These are phyloP conservation scores for Tetraodon nigroviridis DNA, from an alignment of 2,113 vertebrate genomes.

Conservation along the genomic window DNA sequence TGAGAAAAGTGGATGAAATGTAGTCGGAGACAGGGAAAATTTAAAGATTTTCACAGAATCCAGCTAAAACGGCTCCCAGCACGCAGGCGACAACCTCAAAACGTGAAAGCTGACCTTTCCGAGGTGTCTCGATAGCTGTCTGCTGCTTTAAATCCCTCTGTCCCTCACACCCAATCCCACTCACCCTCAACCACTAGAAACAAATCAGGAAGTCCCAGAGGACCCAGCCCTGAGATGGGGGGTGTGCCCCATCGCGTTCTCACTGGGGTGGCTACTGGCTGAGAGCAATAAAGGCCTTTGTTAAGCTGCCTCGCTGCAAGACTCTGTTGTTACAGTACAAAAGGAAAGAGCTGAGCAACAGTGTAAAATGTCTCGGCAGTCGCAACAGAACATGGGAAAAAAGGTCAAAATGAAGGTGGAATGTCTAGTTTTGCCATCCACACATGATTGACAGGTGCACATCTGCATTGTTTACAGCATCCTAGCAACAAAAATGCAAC, in stretches of 20 bases:
- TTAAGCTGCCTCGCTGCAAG: constrained; percentile 54
- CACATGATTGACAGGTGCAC: constrained; percentile 39
- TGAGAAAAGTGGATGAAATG: background rate
- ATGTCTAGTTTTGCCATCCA: background rate
- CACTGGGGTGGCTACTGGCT: constrained; percentile 57
- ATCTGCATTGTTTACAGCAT: constrained; percentile 43
- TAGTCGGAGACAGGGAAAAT: background rate
- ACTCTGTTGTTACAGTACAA: constrained; percentile 26
- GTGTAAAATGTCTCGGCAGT: constrained; percentile 16
- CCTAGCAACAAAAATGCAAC: constrained; percentile 42
- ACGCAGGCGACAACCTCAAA: no score
- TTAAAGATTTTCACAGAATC: background rate
- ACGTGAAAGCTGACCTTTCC: no score
- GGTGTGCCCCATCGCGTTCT: constrained; percentile 59
- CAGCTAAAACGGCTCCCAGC: no score
- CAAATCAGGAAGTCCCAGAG: constrained; percentile 66
- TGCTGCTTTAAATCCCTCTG: constrained; percentile 62
- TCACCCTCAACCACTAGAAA: constrained; percentile 49
- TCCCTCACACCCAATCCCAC: constrained; percentile 45
- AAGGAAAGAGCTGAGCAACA: constrained; percentile 15
- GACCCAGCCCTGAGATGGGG: constrained; percentile 49
- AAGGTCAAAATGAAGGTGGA: no score
- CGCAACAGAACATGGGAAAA: no score
- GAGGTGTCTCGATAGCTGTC: constrained; percentile 15
- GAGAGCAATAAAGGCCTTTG: constrained; percentile 69